Percentiles rank a stretch among this genome's conserved stretches.
Evolutionary conservation across 2,113 vertebrate species (phyloP).

Genomic region (Pleuronectes platessa): DNA sequence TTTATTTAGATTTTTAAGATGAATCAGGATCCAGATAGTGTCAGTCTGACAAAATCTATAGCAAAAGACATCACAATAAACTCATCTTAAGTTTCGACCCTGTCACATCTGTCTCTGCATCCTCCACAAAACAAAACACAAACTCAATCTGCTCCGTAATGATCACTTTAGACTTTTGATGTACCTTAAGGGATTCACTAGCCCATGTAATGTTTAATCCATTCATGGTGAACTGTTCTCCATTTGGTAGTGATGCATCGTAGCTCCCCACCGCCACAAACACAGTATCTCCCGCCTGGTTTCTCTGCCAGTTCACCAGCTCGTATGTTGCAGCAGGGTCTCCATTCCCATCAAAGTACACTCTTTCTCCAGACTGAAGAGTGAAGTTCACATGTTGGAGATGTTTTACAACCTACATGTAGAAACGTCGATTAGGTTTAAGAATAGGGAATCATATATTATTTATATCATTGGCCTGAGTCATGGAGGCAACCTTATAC

Average conservation of each 20-base stretch:
- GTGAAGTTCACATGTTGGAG: slow-evolving; percentile 78
- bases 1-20: too few relatives aligned
- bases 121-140: too few relatives aligned
- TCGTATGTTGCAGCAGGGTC: slow-evolving; percentile 80
- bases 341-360: slow-evolving; percentile 80
- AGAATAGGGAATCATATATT: neutral
- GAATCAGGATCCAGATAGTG: too few relatives aligned
- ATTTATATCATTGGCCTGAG: neutral
- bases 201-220: slow-evolving; percentile 74
- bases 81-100: neutral
- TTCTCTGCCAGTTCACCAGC: slow-evolving; percentile 84
- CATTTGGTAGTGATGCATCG: slow-evolving; percentile 73
- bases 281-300: slow-evolving; percentile 55
- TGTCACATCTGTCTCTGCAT: neutral
- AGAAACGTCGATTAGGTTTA: neutral
- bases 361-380: slow-evolving; percentile 72
- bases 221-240: slow-evolving; percentile 76
- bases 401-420: slow-evolving; percentile 68
- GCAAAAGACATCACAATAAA: too few relatives aligned
- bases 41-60: too few relatives aligned
- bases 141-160: neutral
- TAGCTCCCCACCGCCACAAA: slow-evolving; percentile 81
- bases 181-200: slow-evolving; percentile 58
- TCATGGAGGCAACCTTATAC: slow-evolving; percentile 39
- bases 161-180: neutral